Base-by-base conservation (phyloP, 2,888 invertebrate genomes). In the Platynereis dumerilii region DNA sequence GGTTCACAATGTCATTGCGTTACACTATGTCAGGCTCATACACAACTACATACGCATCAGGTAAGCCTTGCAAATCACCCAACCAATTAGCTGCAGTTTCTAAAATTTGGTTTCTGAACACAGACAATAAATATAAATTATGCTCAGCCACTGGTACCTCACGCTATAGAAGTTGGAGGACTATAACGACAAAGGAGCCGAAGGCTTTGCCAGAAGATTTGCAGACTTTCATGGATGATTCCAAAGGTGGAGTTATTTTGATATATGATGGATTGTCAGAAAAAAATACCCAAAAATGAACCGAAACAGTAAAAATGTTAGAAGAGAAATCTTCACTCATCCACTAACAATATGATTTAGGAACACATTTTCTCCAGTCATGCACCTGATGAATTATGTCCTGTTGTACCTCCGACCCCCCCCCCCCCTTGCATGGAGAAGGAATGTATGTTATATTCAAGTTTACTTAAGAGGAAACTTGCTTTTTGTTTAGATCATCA, bases 81-180 rank as follows among this genome's bases (percentile, higher is more conserved):
- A 24, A 57, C 22, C 24, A n/a, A 26, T 26, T 67, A 15, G 48
- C 60, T 5, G 45, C 22, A 1, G 28, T 28, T 27, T 57, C 60
- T 10, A 24, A 60, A n/a, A 28, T 67, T 22, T 67, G 65, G 65
- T 39, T 67, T 22, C 28, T 67, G 20, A 63, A 66, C 44, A 42
- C 67, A 1, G 67, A 67, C 39, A 22, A n/a, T 59, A 3, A 24
- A 53, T n/a, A 56, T 67, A 10, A 65, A 67, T 28, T 67, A 60
- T 34, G 34, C 67, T 15, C 48, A 65, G 39, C 65, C 67, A 7
- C 42, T 29, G 17, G 53, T 65, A 60, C 60, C 67, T 20, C 58
- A 67, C 45, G 61, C 58, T 53, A 61, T 66, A 20, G 34, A 66
- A 22, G 52, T 67, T 10, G 67, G 67, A 1, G 67, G 67, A 20